A percentile compares a stretch with the other conserved stretches of the same genome.
Conservation (phyloP, 2,113 vertebrate genomes). For the Misgurnus anguillicaudatus region DNA sequence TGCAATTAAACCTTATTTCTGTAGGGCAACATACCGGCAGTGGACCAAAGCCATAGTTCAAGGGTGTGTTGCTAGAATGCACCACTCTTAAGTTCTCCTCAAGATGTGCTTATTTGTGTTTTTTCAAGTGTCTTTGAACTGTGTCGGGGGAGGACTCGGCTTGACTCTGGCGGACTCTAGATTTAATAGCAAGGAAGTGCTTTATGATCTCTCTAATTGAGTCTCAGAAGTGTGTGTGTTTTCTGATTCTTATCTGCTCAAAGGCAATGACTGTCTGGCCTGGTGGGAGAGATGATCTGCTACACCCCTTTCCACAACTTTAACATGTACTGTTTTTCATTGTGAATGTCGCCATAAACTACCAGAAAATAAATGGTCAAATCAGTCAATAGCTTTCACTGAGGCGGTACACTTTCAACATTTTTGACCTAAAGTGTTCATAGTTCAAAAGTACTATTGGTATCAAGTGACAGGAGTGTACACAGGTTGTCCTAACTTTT, state of each 20-base stretch:
- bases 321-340: neutral
- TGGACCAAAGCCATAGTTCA: neutral
- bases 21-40: conserved; percentile 1
- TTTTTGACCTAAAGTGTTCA: too few relatives aligned
- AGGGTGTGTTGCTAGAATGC: conserved; percentile 19
- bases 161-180: conserved; percentile 6
- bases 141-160: neutral
- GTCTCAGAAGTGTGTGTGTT: conserved; percentile 8
- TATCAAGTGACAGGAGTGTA: too few relatives aligned
- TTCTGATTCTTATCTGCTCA: conserved; percentile 46
- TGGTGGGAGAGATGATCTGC: conserved; percentile 27
- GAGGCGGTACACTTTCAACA: too few relatives aligned
- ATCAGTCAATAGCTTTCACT: too few relatives aligned
- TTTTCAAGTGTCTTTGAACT: conserved; percentile 36
- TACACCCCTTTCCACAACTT: conserved; percentile 35
- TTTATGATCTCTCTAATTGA: conserved; percentile 43
- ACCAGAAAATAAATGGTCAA: too few relatives aligned
- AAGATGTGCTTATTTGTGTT: conserved; percentile 20
- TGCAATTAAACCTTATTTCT: conserved; percentile 49
- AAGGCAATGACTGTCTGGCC: conserved; percentile 24
- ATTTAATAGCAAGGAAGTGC: conserved; percentile 42
- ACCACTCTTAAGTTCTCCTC: neutral
- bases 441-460: too few relatives aligned
- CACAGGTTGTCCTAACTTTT: too few relatives aligned
- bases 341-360: neutral